Conservation (phyloP, 2,888 invertebrate species). For the Rhagium mordax region DNA sequence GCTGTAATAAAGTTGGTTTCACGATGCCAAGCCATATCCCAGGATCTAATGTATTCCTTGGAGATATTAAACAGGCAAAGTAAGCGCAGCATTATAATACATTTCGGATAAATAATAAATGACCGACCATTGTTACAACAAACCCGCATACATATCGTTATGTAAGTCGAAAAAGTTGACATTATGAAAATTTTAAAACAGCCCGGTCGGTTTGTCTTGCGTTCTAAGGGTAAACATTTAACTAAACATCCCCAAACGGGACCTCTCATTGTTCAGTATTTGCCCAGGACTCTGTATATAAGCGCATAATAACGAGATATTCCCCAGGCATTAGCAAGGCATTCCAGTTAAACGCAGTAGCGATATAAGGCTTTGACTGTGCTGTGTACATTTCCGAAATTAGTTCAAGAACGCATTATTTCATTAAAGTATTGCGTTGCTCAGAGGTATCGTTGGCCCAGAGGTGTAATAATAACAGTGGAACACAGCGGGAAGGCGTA, state of each 20-base stretch:
- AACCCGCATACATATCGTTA: background rate
- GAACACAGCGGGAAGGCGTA: background rate
- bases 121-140: background rate
- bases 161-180: conserved; percentile 17
- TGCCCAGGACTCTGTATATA: conserved; percentile 11
- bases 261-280: background rate
- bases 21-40: background rate
- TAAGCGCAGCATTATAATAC: background rate
- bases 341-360: background rate
- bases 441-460: background rate
- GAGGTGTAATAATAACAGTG: background rate
- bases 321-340: background rate
- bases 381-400: background rate
- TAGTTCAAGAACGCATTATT: background rate
- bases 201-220: background rate
- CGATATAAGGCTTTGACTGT: background rate
- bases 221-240: background rate
- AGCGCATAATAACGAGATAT: background rate
- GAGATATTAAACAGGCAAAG: background rate
- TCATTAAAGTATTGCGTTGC: background rate
- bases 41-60: background rate
- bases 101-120: background rate
- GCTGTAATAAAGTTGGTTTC: background rate
- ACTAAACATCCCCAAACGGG: background rate
- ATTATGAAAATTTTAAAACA: conserved; percentile 14